Percentiles rank a stretch among this genome's conserved stretches.
Evolutionary conservation across 2,888 invertebrate genomes (phyloP).

Genomic region (Diogma glabrata): DNA sequence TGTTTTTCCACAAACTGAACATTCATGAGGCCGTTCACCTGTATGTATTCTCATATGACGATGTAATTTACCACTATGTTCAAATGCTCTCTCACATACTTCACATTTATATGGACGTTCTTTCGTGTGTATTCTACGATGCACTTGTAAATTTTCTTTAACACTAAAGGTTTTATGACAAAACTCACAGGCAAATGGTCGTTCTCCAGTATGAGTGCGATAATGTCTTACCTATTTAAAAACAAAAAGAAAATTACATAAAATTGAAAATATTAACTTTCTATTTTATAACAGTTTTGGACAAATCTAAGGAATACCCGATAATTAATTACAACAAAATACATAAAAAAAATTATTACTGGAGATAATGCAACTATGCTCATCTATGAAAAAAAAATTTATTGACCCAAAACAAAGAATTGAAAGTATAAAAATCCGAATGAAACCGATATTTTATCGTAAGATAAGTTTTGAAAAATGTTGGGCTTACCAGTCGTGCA

Average conservation of each 20-base stretch:
- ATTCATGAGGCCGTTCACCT: slow-evolving; percentile 78
- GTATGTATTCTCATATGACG: slow-evolving; percentile 87
- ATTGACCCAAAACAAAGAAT: not conserved
- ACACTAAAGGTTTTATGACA: slow-evolving; percentile 88
- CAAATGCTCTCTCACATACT: slow-evolving; percentile 79
- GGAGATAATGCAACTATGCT: too few relatives aligned
- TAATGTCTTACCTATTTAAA: slow-evolving; percentile 57
- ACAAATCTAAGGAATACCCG: too few relatives aligned
- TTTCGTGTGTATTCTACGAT: slow-evolving; percentile 80
- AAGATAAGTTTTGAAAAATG: too few relatives aligned
- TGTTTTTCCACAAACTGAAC: slow-evolving; percentile 75
- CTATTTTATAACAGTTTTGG: too few relatives aligned
- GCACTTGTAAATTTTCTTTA: slow-evolving; percentile 84
- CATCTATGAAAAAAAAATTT: too few relatives aligned
- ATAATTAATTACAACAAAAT: too few relatives aligned
- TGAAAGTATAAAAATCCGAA: not conserved
- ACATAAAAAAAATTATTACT: too few relatives aligned
- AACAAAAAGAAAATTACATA: not conserved
- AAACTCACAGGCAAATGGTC: slow-evolving; percentile 84
- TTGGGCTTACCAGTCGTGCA: slow-evolving; percentile 53
- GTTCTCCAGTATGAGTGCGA: slow-evolving; percentile 81
- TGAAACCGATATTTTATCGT: too few relatives aligned
- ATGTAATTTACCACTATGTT: slow-evolving; percentile 81
- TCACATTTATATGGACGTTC: slow-evolving; percentile 84
- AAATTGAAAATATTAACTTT: not conserved